phyloP scores from a whole-genome alignment of 2,888 invertebrate species.

The Cryptosula pallasiana region DNA sequence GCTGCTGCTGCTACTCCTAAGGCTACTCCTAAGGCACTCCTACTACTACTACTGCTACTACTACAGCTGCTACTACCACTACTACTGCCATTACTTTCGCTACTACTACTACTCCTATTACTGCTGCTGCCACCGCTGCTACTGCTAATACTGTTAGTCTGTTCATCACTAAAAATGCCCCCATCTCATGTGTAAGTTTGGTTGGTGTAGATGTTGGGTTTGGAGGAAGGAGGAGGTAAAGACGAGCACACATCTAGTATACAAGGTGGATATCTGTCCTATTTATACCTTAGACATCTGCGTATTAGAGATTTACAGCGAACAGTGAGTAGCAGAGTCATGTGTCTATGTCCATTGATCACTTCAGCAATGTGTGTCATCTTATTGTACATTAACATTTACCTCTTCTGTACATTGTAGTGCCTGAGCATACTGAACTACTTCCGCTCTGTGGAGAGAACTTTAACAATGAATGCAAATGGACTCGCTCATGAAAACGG shows the following conservation, averaged over 20 bases:
- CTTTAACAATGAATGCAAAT: slow-evolving; percentile 52
- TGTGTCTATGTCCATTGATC: too few species aligned
- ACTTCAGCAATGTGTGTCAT: too few species aligned
- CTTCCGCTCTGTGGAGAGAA: slow-evolving; percentile 52
- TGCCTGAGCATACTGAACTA: slow-evolving; percentile 50
- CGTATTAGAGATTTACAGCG: slow-evolving; percentile 49
- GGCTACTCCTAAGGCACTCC: too few species aligned
- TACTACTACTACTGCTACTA: too few species aligned
- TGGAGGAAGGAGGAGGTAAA: slow-evolving; percentile 48
- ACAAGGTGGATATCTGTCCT: slow-evolving; percentile 51
- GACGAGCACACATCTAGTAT: slow-evolving; percentile 41
- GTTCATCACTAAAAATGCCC: too few species aligned
- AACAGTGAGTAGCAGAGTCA: slow-evolving; percentile 42
- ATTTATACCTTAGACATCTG: slow-evolving; percentile 49
- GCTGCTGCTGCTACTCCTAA: too few species aligned
- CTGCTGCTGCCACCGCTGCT: too few species aligned
- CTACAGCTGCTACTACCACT: too few species aligned
- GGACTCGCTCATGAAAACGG: slow-evolving; percentile 45
- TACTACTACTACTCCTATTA: too few species aligned
- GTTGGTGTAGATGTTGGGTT: slow-evolving; percentile 34
- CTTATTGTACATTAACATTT: background rate
- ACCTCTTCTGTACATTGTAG: slow-evolving; percentile 31
- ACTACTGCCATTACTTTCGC: too few species aligned
- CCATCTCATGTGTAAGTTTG: too few species aligned
- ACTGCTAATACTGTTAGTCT: too few species aligned